phyloP scores from a whole-genome alignment of 2,113 vertebrate species.

The Amphiprion ocellaris region DNA sequence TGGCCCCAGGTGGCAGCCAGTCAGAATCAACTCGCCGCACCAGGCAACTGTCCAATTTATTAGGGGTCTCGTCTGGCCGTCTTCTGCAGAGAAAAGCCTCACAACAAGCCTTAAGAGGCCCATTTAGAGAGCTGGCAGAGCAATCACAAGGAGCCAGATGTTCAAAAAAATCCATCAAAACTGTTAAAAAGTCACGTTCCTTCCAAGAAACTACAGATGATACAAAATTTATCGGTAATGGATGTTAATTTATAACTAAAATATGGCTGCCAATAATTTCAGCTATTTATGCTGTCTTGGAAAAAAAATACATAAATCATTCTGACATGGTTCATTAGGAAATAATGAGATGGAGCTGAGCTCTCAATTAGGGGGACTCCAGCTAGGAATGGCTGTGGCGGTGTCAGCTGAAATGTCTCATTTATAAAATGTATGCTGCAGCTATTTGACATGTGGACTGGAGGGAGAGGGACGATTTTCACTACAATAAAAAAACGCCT shows the following conservation, averaged over 20 bases:
- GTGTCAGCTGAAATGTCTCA: constrained; percentile 71
- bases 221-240: constrained; percentile 26
- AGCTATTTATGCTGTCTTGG: constrained; percentile 44
- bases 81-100: constrained; percentile 16
- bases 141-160: constrained; percentile 24
- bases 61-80: constrained; percentile 21
- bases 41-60: constrained; percentile 54
- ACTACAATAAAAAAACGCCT: constrained; percentile 32
- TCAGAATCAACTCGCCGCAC: constrained; percentile 41
- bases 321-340: constrained; percentile 70
- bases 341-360: constrained; percentile 69
- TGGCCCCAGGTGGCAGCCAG: constrained; percentile 54
- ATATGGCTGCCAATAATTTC: constrained; percentile 43
- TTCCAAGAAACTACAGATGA: constrained; percentile 23
- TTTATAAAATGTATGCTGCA: constrained; percentile 54
- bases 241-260: constrained; percentile 37
- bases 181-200: neutral
- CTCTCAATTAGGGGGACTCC: constrained; percentile 67
- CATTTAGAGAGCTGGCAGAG: constrained; percentile 8
- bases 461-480: constrained; percentile 35
- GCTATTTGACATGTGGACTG: constrained; percentile 39
- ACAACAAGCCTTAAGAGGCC: constrained; percentile 21
- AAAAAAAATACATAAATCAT: constrained; percentile 66
- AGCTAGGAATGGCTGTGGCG: constrained; percentile 48
- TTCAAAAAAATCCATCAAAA: constrained; percentile 20